phyloP scores from a whole-genome alignment of 2,797 vertebrate genomes.

The Phylloscopus collybita region DNA sequence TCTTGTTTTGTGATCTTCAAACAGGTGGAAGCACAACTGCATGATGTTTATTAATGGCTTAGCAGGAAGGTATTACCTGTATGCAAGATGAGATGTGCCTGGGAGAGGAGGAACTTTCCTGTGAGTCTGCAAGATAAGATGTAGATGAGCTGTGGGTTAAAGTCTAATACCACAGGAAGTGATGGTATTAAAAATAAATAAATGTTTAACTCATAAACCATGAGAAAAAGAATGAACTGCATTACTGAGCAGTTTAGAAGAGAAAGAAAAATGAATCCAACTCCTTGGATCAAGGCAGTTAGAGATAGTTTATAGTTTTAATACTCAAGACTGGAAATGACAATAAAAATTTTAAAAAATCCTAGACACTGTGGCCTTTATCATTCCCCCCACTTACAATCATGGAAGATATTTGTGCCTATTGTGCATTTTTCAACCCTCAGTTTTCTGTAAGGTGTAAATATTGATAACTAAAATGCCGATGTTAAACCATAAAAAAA shows the following conservation, averaged over 20 bases:
- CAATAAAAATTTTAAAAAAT: neutral
- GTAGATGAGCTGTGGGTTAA: neutral
- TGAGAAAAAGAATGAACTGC: neutral
- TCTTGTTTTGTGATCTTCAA: neutral
- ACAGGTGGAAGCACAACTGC: neutral
- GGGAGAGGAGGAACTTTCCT: neutral
- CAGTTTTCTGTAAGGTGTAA: neutral
- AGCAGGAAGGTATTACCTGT: neutral
- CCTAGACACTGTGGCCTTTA: neutral
- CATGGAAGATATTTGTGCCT: neutral
- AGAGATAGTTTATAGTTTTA: constrained; percentile 20
- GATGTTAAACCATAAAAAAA: neutral
- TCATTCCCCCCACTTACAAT: neutral
- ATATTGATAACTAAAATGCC: neutral
- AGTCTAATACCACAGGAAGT: neutral
- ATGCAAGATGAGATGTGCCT: neutral
- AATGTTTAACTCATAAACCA: neutral
- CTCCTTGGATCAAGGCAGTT: neutral
- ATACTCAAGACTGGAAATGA: neutral
- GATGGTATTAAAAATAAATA: neutral
- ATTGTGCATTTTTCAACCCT: neutral
- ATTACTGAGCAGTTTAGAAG: neutral
- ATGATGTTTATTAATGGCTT: neutral
- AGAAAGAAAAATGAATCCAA: neutral
- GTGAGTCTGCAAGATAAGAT: neutral